Percentiles rank a stretch among this genome's conserved stretches.
phyloP scores from a whole-genome alignment of 2,797 vertebrate genomes.

The Sebastes kiyomatsui region DNA sequence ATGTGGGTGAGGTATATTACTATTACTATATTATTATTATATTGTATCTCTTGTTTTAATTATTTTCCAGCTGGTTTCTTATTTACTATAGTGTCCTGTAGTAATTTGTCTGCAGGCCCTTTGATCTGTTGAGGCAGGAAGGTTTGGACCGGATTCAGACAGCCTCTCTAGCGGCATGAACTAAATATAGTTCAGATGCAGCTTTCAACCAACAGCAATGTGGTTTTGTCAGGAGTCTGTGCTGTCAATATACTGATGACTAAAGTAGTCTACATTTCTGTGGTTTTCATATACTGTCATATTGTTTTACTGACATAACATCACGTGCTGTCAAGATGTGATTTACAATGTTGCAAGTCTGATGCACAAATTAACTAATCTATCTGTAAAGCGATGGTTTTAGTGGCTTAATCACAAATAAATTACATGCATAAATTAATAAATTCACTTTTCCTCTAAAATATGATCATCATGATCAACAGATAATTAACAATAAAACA shows the following conservation, averaged over 20 bases:
- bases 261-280: neutral
- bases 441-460: too few relatives aligned
- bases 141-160: neutral
- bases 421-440: neutral
- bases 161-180: neutral
- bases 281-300: neutral
- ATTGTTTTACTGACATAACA: neutral
- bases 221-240: neutral
- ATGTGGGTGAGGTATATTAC: neutral
- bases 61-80: neutral
- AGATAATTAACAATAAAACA: too few relatives aligned
- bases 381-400: neutral
- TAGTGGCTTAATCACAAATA: neutral
- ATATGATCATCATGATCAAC: neutral
- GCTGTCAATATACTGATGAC: neutral
- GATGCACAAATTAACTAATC: neutral
- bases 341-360: neutral
- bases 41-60: neutral
- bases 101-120: neutral
- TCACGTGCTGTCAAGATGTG: neutral
- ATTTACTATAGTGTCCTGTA: neutral
- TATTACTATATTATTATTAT: too few relatives aligned
- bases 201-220: neutral
- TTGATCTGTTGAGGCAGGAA: neutral
- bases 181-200: neutral